Percentiles rank a stretch among this genome's conserved stretches.
phyloP scores from a whole-genome alignment of 2,113 vertebrate genomes.

The Podilymbus podiceps region DNA sequence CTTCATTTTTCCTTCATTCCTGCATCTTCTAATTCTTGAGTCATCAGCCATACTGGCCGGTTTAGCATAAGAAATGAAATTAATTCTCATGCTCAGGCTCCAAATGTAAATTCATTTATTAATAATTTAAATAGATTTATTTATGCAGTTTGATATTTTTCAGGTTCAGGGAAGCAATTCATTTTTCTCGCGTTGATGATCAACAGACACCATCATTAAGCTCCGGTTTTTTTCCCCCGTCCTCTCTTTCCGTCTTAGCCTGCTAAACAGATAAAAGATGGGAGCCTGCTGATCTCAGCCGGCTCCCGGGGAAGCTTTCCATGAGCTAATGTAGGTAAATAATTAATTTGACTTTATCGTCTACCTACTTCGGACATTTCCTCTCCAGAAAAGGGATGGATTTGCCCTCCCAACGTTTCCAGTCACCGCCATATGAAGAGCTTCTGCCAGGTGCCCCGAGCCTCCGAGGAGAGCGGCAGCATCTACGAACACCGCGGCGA shows the following conservation, averaged over 20 bases:
- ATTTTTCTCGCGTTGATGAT: conserved; percentile 58
- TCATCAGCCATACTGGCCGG: conserved; percentile 3
- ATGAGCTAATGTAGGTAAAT: neutral
- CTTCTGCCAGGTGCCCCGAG: neutral
- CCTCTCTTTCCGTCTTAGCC: neutral
- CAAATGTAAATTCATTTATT: conserved; percentile 73
- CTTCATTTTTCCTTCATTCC: neutral
- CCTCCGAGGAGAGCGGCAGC: neutral
- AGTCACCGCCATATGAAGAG: rapidly evolving
- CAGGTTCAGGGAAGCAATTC: conserved; percentile 75
- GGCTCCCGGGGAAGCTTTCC: neutral
- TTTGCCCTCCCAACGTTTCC: neutral
- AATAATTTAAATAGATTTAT: conserved; percentile 78
- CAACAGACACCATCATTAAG: conserved; percentile 28
- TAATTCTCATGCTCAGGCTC: conserved; percentile 69
- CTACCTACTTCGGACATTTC: neutral
- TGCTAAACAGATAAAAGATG: neutral
- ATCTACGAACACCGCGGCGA: rapidly evolving
- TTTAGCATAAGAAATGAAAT: conserved; percentile 75
- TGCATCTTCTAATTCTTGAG: neutral
- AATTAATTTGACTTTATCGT: neutral
- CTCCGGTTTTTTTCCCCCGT: neutral
- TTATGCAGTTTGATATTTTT: conserved; percentile 80
- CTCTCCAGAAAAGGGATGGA: neutral
- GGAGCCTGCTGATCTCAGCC: neutral